Conservation (phyloP, 2,888 invertebrate species). For the Reticulitermes lucifugus region DNA sequence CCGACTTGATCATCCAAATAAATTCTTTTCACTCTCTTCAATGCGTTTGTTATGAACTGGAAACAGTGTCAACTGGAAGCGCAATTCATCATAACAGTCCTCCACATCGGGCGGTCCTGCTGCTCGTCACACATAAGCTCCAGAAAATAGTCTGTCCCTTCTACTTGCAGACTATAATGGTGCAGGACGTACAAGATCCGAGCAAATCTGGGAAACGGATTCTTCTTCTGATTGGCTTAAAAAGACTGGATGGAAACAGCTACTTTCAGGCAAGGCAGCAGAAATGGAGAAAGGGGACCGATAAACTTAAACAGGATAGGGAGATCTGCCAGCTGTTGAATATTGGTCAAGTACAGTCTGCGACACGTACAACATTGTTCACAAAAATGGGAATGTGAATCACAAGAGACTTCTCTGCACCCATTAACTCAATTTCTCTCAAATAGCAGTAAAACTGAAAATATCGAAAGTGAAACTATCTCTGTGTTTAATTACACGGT, state of each 20-base stretch:
- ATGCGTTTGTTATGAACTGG: too few relatives aligned
- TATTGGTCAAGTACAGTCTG: slow-evolving; percentile 16
- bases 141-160: not conserved
- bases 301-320: not conserved
- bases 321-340: not conserved
- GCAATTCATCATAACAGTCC: not conserved
- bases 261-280: not conserved
- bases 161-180: not conserved
- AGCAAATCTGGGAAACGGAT: not conserved
- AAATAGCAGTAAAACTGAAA: too few relatives aligned
- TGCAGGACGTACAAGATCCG: not conserved
- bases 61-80: not conserved
- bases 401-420: too few relatives aligned
- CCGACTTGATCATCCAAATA: too few relatives aligned
- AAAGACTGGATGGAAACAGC: not conserved
- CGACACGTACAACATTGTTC: not conserved
- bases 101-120: not conserved
- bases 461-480: too few relatives aligned
- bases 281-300: not conserved
- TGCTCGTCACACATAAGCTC: not conserved
- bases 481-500: too few relatives aligned
- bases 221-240: not conserved
- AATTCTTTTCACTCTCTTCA: too few relatives aligned
- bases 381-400: too few relatives aligned
- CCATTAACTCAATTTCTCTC: too few relatives aligned